Evolutionary conservation across 2,797 vertebrate genomes (phyloP), one percentile per base, ranked within the genome.

Genomic region (Leptatherina wallacei): DNA sequence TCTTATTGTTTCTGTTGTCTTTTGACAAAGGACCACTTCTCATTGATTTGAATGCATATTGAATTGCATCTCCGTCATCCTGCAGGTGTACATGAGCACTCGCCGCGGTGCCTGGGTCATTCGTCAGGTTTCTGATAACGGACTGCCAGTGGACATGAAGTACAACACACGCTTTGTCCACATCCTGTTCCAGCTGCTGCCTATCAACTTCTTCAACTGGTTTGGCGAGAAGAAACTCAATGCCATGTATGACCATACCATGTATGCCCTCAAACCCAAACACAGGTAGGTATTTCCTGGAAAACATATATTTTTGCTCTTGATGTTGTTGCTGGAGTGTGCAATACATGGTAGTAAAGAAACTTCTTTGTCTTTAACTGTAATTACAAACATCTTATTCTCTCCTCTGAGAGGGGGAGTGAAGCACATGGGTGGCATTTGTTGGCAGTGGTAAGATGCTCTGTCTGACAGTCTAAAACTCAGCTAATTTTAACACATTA

Each of bases 181-280:
- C 62, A 71, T 94, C 73, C 40, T 95, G 58, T 89, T 88, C 62
- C 85, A 90, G 75, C 61, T 92, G 55, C 61, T 91, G 32, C 94
- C 94, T 0, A 65, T 87, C 0, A 86, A 57, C 6, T 11, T 93
- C 35, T 18, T 93, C 27, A 93, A 93, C 81, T 91, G 85, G 89
- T 40, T 89, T 36, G 84, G 78, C 0, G 93, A 95, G 74, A 88
- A 73, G 2, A 93, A 87, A 65, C 16, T 94, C 61, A 95, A 95
- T 4, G 56, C 74, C 49, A 90, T 90, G 81, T 94, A 94, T 58
- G 93, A 94, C 82, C 94, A 95, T 85, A 86, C 85, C 58, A 86
- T 93, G 85, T 96, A 93, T n/a, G 93, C 92, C n/a, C 88, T 97
- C 57, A 95, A 96, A 83, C 96, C 96, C 69, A 94, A 88, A 42